Conservation (phyloP, 1,140 invertebrate genomes). For the Oreohelix idahoensis region DNA sequence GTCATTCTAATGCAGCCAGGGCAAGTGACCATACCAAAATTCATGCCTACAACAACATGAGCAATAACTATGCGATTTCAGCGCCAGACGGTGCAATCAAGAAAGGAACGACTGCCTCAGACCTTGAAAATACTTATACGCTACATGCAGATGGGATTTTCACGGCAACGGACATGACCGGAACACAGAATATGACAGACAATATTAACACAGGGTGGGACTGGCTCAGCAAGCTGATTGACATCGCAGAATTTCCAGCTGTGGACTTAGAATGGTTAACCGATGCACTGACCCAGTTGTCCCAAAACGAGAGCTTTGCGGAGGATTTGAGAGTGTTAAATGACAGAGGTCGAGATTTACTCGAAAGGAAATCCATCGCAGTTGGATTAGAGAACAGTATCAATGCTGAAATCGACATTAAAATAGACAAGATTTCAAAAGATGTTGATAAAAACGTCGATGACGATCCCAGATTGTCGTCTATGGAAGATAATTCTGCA, state of each 20-base stretch:
- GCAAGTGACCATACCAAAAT: background rate
- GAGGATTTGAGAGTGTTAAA: conserved; percentile 4
- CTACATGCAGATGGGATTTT: background rate
- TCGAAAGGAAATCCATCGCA: too few species aligned
- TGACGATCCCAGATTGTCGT: background rate
- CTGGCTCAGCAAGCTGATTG: background rate
- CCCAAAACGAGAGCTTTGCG: background rate
- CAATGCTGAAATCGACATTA: background rate
- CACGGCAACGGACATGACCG: background rate
- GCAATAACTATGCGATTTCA: background rate
- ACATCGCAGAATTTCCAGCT: background rate
- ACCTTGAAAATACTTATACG: too few species aligned
- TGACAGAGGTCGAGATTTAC: background rate
- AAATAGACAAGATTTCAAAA: background rate
- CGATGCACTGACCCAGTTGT: background rate
- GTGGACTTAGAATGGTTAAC: background rate
- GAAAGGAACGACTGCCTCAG: background rate
- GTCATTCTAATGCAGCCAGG: background rate
- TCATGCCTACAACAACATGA: background rate
- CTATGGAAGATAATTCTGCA: background rate
- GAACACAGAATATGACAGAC: background rate
- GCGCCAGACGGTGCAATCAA: background rate
- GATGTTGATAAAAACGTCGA: background rate
- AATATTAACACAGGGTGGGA: background rate
- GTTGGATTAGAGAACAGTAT: background rate